Conservation (phyloP, 53 echinoderm and acorn worm genomes). For the Glandiceps talaboti region DNA sequence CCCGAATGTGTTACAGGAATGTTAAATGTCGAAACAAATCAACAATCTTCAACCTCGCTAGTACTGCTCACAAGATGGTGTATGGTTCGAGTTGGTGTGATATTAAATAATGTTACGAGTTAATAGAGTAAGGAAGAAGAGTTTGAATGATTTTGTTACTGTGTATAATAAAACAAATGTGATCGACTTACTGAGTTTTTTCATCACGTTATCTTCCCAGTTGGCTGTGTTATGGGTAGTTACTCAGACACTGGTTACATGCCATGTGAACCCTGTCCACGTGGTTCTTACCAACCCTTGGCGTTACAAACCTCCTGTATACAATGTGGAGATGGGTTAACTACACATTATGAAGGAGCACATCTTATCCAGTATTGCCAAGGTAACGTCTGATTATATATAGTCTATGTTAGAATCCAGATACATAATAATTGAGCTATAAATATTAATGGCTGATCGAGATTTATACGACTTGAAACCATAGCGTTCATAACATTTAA, state of each 20-base stretch:
- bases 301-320: constrained; percentile 21
- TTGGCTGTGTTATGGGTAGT: constrained; percentile 29
- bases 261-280: constrained; percentile 38
- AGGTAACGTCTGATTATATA: constrained; percentile 16
- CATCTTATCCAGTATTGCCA: constrained; percentile 37
- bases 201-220: constrained; percentile 22
- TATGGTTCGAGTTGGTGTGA: not conserved
- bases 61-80: not conserved
- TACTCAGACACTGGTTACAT: constrained; percentile 39
- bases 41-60: not conserved
- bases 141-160: too few relatives aligned
- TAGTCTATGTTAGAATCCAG: too few relatives aligned
- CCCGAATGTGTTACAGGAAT: too few relatives aligned
- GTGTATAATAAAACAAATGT: too few relatives aligned
- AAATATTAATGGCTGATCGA: too few relatives aligned
- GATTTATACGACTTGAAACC: too few relatives aligned
- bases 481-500: too few relatives aligned
- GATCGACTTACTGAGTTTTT: too few relatives aligned
- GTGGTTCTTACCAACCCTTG: constrained; percentile 29
- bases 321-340: constrained; percentile 24
- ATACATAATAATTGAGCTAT: too few relatives aligned
- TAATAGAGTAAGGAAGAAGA: too few relatives aligned
- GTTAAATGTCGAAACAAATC: too few relatives aligned
- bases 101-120: too few relatives aligned
- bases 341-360: constrained; percentile 38